Conservation (phyloP, 1,140 invertebrate genomes). For the Melanaphis sacchari region DNA sequence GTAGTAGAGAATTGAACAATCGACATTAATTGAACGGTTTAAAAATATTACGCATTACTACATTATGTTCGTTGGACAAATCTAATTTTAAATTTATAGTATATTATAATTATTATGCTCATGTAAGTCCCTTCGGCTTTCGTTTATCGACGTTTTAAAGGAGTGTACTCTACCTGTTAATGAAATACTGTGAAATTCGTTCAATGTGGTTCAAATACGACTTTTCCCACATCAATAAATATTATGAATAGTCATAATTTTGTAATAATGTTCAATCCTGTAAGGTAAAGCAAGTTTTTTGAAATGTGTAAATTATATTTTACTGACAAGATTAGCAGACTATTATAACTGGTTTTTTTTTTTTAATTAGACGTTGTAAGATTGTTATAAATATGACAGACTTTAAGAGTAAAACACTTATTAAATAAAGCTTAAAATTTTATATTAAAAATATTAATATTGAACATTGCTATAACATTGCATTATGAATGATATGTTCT, state of each 20-base stretch:
- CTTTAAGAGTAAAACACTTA: background rate
- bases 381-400: background rate
- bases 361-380: background rate
- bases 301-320: slow-evolving; percentile 7
- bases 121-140: background rate
- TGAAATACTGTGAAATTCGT: background rate
- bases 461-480: background rate
- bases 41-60: background rate
- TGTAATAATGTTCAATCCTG: background rate
- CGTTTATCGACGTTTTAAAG: background rate
- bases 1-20: background rate
- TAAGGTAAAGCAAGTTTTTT: background rate
- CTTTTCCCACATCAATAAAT: background rate
- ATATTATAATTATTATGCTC: background rate
- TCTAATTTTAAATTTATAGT: background rate
- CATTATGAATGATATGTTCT: background rate
- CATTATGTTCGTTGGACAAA: background rate
- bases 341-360: background rate
- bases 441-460: background rate
- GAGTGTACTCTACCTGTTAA: background rate
- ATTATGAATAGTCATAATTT: background rate
- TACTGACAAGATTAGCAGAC: background rate
- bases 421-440: background rate
- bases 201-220: background rate
- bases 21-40: background rate